Conservation (phyloP, 2,113 vertebrate genomes). For the Pangasianodon hypophthalmus region DNA sequence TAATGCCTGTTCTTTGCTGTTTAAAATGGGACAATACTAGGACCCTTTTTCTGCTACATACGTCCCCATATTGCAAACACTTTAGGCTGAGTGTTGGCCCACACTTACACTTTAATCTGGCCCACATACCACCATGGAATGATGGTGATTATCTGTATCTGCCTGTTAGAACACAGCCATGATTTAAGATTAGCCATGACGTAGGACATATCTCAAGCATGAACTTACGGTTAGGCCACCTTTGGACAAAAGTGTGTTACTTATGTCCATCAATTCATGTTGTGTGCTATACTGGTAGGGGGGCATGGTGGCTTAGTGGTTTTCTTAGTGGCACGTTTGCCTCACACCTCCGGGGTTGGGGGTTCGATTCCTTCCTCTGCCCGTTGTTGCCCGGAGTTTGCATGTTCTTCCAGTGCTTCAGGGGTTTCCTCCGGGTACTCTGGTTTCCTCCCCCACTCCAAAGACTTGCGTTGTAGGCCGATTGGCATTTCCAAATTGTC, state of each 20-base stretch:
- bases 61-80: not conserved
- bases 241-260: not conserved
- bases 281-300: not conserved
- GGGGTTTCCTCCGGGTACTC: too few relatives aligned
- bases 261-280: not conserved
- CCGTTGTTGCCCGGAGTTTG: too few relatives aligned
- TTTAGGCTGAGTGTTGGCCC: not conserved
- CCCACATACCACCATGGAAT: not conserved
- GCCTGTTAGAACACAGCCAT: not conserved
- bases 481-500: too few relatives aligned
- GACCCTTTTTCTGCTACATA: not conserved
- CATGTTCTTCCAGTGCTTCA: too few relatives aligned
- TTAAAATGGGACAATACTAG: not conserved
- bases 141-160: not conserved
- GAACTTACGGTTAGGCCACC: not conserved
- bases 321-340: too few relatives aligned
- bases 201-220: not conserved
- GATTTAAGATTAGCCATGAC: not conserved
- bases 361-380: too few relatives aligned
- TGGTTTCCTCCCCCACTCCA: too few relatives aligned
- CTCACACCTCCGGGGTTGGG: too few relatives aligned
- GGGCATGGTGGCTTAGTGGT: too few relatives aligned
- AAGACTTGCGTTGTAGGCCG: too few relatives aligned
- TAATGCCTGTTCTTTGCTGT: not conserved
- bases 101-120: not conserved